Evolutionary conservation across 2,797 vertebrate species (phyloP).

Genomic region (Acridotheres tristis): DNA sequence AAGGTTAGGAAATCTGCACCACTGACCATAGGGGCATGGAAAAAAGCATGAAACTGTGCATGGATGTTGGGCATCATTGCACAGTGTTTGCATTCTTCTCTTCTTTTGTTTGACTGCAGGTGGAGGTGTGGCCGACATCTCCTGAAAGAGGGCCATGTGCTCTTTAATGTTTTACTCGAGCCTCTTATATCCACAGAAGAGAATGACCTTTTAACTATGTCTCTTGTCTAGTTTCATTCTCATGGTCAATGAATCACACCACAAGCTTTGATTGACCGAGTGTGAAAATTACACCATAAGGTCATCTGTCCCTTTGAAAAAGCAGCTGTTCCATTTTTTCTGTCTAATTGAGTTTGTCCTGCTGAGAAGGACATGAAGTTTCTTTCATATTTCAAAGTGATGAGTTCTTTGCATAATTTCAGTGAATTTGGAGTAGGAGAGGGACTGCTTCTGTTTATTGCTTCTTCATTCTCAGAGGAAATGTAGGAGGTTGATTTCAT

Average conservation of each 20-base stretch:
- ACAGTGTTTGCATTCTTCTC: neutral
- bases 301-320: slow-evolving; percentile 54
- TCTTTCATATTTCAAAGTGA: slow-evolving; percentile 53
- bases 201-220: slow-evolving; percentile 51
- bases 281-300: slow-evolving; percentile 62
- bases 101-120: neutral
- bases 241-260: slow-evolving; percentile 61
- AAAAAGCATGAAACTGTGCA: neutral
- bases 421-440: neutral
- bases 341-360: slow-evolving; percentile 60
- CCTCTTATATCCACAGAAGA: neutral
- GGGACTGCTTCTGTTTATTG: neutral
- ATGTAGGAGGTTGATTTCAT: slow-evolving; percentile 4
- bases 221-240: slow-evolving; percentile 40
- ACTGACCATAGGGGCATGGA: neutral
- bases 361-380: slow-evolving; percentile 37
- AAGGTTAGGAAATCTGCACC: neutral
- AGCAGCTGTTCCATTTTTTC: slow-evolving; percentile 61
- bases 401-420: slow-evolving; percentile 35
- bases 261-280: slow-evolving; percentile 54
- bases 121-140: neutral
- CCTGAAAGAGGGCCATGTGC: neutral
- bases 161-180: slow-evolving; percentile 10
- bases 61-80: neutral
- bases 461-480: slow-evolving; percentile 25